Conservation (phyloP, 2,888 invertebrate genomes). For the Nomada lathburiana region DNA sequence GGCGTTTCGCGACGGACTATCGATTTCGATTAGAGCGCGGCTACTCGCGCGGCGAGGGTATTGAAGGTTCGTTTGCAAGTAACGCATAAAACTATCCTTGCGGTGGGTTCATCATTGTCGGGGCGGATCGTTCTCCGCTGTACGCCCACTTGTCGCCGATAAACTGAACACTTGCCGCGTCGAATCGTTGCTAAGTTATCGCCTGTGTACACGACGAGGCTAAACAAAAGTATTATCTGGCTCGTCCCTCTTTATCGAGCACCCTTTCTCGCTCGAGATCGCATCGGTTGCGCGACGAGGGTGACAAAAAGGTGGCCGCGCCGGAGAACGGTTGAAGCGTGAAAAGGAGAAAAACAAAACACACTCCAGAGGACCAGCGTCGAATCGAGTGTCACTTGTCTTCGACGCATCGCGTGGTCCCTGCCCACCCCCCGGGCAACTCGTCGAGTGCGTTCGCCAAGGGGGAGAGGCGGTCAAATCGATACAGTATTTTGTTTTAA, state of each 20-base stretch:
- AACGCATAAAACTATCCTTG: conserved; percentile 13
- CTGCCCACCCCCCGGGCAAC: conserved; percentile 68
- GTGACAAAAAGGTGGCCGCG: conserved; percentile 15
- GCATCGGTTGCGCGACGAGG: conserved; percentile 26
- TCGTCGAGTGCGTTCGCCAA: conserved; percentile 67
- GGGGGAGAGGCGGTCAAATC: conserved; percentile 73
- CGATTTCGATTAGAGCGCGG: conserved; percentile 35
- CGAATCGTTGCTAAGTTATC: neutral
- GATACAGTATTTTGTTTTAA: conserved; percentile 76
- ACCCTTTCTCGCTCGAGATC: neutral
- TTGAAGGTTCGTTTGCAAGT: conserved; percentile 46
- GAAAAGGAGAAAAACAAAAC: conserved; percentile 72
- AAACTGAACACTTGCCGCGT: too few relatives aligned
- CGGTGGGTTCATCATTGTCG: conserved; percentile 24
- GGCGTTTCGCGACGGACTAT: conserved; percentile 27
- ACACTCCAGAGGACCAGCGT: conserved; percentile 73
- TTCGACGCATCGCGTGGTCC: conserved; percentile 67
- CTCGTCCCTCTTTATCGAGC: neutral
- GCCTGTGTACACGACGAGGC: neutral
- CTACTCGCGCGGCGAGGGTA: conserved; percentile 35
- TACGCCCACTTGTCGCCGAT: neutral
- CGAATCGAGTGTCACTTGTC: conserved; percentile 82
- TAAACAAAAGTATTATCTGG: neutral
- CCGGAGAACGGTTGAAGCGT: conserved; percentile 22
- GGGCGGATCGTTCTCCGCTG: neutral